These are phyloP conservation scores for pig (Sus scrofa) DNA, from an alignment of 2,113 vertebrate species.

Conservation along the genomic window T2T-Sscrofa CM000812.6:111021501-111022000, in stretches of 20 bases:
- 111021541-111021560: background rate
- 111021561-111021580: background rate
- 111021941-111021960: background rate
- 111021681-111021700: background rate
- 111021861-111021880: background rate
- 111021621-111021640: background rate
- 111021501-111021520: background rate
- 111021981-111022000: background rate
- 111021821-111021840: background rate
- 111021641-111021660: background rate
- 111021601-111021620: background rate
- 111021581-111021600: background rate
- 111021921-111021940: background rate
- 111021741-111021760: background rate
- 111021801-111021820: background rate
- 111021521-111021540: background rate
- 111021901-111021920: background rate
- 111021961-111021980: background rate
- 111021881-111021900: background rate
- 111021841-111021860: background rate
- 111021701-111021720: background rate
- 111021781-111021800: background rate
- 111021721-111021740: background rate
- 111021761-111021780: background rate
- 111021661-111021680: background rate